Conservation (phyloP, 1,140 invertebrate species). For the Drosophila obscura region DNA sequence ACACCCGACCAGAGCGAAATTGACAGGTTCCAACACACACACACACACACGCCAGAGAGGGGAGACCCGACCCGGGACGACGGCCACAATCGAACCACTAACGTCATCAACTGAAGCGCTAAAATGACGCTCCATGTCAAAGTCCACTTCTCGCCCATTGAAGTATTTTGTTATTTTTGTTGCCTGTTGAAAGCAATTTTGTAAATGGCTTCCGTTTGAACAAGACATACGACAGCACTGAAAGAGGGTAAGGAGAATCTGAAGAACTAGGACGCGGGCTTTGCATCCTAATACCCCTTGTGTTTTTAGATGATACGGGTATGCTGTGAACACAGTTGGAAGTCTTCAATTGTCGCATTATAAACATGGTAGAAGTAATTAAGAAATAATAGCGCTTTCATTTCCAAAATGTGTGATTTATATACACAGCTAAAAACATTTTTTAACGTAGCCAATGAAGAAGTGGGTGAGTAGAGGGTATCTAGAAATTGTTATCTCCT, state of each 20-base stretch:
- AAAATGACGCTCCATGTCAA: constrained; percentile 45
- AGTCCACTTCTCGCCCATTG: constrained; percentile 54
- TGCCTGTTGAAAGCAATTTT: constrained; percentile 72
- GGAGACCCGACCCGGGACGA: constrained; percentile 10
- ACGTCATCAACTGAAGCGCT: constrained; percentile 67
- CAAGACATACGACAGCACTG: constrained; percentile 58
- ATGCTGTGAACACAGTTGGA: too few species aligned
- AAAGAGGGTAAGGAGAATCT: not conserved
- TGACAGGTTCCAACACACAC: constrained; percentile 49
- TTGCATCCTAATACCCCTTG: constrained; percentile 14
- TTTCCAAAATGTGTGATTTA: too few species aligned
- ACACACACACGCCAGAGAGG: constrained; percentile 1
- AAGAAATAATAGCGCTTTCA: too few species aligned
- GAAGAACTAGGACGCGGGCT: constrained; percentile 11
- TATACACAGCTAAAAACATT: too few species aligned
- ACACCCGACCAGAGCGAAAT: constrained; percentile 52
- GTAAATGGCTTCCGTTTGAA: constrained; percentile 77
- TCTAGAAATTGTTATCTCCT: too few species aligned
- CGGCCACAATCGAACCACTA: constrained; percentile 37
- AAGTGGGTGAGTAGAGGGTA: too few species aligned
- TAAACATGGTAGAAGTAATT: too few species aligned
- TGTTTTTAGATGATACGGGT: too few species aligned
- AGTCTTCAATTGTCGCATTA: too few species aligned
- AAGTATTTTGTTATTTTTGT: constrained; percentile 28
- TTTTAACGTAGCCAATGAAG: too few species aligned